These are phyloP conservation scores for Drosophila melanogaster DNA, from an alignment of 1,140 invertebrate species.

Conservation along the genomic window Release_6_plus_ISO1_MT NT_037436.4:4544501-4545000, in stretches of 20 bases:
- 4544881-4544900: not conserved
- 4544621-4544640: not conserved
- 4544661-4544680: too few species aligned
- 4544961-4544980: too few species aligned
- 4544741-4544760: slow-evolving; percentile 5
- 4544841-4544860: slow-evolving; percentile 13
- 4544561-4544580: not conserved
- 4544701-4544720: not conserved
- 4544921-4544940: too few species aligned
- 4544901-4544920: not conserved
- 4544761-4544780: not conserved
- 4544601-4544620: not conserved
- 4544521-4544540: too few species aligned
- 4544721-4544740: not conserved
- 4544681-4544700: not conserved
- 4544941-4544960: too few species aligned
- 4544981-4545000: not conserved
- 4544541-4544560: not conserved
- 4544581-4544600: not conserved
- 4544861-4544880: slow-evolving; percentile 18
- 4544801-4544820: not conserved
- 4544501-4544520: not conserved
- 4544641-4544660: not conserved
- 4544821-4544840: slow-evolving; percentile 14
- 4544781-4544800: not conserved